Percentiles rank a stretch among this genome's conserved stretches.
Conservation (phyloP, 2,113 vertebrate species). For the Anolis carolinensis region DNA sequence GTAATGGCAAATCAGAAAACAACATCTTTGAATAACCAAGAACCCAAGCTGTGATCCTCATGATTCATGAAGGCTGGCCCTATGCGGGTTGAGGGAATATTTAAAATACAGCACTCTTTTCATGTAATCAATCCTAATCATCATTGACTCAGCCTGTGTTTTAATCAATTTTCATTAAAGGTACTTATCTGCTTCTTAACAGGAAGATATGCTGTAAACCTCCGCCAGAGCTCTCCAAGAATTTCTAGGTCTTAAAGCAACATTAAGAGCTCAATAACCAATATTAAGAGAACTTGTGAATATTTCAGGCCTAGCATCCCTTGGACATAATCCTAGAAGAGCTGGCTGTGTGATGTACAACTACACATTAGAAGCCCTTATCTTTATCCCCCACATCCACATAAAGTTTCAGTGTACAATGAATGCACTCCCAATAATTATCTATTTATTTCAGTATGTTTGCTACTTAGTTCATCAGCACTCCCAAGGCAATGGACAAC, state of each 20-base stretch:
- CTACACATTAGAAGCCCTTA: no score
- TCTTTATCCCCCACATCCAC: neutral
- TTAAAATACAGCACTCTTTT: neutral
- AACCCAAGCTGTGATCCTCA: neutral
- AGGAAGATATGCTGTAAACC: neutral
- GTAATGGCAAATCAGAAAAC: neutral
- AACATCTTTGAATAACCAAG: neutral
- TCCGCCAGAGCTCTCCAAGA: neutral
- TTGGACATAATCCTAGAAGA: neutral
- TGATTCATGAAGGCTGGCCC: neutral
- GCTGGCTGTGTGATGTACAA: neutral
- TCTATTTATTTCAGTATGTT: no score
- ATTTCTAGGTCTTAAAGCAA: neutral
- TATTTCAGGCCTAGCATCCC: neutral
- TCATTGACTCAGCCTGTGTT: neutral
- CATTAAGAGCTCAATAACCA: neutral
- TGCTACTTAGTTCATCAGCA: no score
- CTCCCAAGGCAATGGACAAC: no score
- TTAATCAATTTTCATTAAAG: neutral
- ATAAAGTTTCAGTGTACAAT: no score
- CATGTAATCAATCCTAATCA: neutral
- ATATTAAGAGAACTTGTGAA: neutral
- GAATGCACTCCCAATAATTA: no score
- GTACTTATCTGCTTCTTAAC: neutral
- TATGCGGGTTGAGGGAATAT: neutral